Conservation (phyloP, 2,888 invertebrate species). For the Trichogramma evanescens region DNA sequence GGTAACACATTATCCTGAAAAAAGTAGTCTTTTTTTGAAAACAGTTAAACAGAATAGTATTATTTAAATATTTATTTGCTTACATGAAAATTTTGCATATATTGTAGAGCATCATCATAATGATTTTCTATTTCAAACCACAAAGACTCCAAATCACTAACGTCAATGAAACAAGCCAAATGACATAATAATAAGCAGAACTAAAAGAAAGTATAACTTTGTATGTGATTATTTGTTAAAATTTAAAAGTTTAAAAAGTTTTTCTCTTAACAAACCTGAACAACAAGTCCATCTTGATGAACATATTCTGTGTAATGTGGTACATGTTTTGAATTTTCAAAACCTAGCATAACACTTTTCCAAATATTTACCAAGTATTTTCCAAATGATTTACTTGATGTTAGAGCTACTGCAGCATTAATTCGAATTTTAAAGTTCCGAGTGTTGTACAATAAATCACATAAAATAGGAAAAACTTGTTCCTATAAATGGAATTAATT, state of each 20-base stretch:
- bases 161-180: slow-evolving; percentile 48
- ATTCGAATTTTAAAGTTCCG: slow-evolving; percentile 86
- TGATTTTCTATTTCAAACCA: slow-evolving; percentile 39
- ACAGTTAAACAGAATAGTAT: not conserved
- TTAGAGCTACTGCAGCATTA: slow-evolving; percentile 73
- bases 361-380: slow-evolving; percentile 58
- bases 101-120: slow-evolving; percentile 33
- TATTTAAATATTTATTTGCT: slow-evolving; percentile 5
- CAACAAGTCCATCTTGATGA: slow-evolving; percentile 77
- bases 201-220: slow-evolving; percentile 46
- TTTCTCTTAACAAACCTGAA: slow-evolving; percentile 56
- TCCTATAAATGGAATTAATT: slow-evolving; percentile 46
- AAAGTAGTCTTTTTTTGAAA: slow-evolving; percentile 2
- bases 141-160: slow-evolving; percentile 35
- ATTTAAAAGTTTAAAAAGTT: slow-evolving; percentile 8
- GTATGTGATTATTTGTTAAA: not conserved
- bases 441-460: slow-evolving; percentile 62
- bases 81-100: slow-evolving; percentile 42
- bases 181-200: slow-evolving; percentile 70
- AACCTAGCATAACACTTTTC: slow-evolving; percentile 64
- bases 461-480: slow-evolving; percentile 60
- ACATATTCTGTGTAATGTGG: slow-evolving; percentile 78
- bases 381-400: slow-evolving; percentile 59
- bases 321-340: slow-evolving; percentile 71
- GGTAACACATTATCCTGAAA: slow-evolving; percentile 40